Conservation (phyloP, 2,113 vertebrate species). For the Ardeotis arabs region DNA sequence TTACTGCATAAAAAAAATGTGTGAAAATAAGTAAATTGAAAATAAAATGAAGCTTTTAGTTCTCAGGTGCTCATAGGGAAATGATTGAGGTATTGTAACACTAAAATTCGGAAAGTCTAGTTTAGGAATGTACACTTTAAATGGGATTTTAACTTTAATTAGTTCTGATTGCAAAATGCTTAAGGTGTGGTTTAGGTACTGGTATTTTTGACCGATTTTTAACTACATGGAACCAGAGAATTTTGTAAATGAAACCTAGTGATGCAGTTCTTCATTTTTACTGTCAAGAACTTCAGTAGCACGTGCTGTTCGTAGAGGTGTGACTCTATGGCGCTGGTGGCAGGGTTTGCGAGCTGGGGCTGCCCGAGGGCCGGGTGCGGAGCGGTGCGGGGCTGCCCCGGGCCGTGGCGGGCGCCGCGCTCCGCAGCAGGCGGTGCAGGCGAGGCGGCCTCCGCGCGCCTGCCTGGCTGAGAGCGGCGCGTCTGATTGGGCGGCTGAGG, state of each 20-base stretch:
- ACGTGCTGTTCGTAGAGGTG: fast-evolving
- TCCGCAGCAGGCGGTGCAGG: no score
- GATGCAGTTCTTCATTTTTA: fast-evolving
- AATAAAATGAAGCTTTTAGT: not conserved
- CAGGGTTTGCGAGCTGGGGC: no score
- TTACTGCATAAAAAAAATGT: not conserved
- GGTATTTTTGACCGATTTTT: fast-evolving
- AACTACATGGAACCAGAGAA: fast-evolving
- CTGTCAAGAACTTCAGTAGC: fast-evolving
- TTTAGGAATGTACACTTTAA: not conserved
- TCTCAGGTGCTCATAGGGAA: no score
- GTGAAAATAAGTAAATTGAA: not conserved
- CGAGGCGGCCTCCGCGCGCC: no score
- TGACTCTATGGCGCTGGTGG: fast-evolving
- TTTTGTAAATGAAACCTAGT: fast-evolving
- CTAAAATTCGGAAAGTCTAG: fast-evolving
- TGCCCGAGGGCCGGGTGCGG: no score
- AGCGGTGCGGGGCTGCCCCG: no score
- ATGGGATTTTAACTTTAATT: fast-evolving
- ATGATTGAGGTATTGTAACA: fast-evolving
- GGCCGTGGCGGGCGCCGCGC: no score
- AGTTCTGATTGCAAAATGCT: not conserved
- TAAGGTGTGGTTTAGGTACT: fast-evolving
- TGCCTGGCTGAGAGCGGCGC: not conserved
- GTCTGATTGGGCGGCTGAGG: fast-evolving